phyloP scores from a whole-genome alignment of 1,140 invertebrate genomes.

The Drosophila lowei region DNA sequence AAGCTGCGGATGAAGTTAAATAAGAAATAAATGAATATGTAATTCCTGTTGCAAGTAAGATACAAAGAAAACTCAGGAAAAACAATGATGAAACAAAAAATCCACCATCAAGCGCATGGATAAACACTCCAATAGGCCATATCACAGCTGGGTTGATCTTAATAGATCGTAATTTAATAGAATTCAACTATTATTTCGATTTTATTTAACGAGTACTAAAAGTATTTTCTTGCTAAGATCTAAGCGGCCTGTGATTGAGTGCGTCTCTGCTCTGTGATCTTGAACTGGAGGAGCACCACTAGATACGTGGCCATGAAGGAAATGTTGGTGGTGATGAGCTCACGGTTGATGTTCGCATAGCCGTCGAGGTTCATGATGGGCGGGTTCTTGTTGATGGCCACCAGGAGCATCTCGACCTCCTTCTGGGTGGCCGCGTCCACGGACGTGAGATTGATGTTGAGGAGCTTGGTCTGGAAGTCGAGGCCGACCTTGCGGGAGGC shows the following conservation, averaged over 20 bases:
- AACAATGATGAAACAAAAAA: too few species aligned
- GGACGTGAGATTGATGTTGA: slow-evolving; percentile 86
- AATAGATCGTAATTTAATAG: too few species aligned
- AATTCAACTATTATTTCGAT: too few species aligned
- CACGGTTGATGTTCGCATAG: slow-evolving; percentile 87
- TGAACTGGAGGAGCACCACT: slow-evolving; percentile 88
- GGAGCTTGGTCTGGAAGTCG: slow-evolving; percentile 86
- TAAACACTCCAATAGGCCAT: too few species aligned
- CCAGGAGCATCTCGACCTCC: slow-evolving; percentile 88
- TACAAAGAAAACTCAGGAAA: too few species aligned
- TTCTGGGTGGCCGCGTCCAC: slow-evolving; percentile 86
- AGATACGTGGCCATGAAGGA: slow-evolving; percentile 88
- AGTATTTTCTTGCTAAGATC: not conserved
- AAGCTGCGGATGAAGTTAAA: too few species aligned
- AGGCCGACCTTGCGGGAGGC: slow-evolving; percentile 87
- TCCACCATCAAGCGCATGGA: too few species aligned
- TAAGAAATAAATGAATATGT: too few species aligned
- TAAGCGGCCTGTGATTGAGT: not conserved
- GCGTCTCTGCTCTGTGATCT: slow-evolving; percentile 83
- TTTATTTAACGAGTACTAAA: not conserved
- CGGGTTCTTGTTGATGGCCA: slow-evolving; percentile 88
- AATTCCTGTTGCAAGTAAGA: too few species aligned
- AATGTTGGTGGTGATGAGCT: slow-evolving; percentile 87
- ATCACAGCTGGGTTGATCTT: too few species aligned
- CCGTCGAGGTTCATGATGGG: slow-evolving; percentile 89